Conservation (phyloP, 1,140 invertebrate species). For the Drosophila kohkoa region DNA sequence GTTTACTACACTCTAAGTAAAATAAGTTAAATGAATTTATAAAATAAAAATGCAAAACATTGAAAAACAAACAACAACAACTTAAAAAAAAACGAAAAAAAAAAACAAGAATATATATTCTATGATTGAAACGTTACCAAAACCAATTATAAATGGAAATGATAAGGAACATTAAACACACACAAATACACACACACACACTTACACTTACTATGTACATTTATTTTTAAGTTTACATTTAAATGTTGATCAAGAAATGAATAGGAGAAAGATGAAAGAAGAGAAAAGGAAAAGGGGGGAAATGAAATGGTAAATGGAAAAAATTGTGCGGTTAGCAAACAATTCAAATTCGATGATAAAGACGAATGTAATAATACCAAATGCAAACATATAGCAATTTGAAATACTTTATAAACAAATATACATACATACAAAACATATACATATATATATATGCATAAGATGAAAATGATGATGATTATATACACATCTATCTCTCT, state of each 20-base stretch:
- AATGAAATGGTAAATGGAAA: constrained; percentile 4
- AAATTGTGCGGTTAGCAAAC: constrained; percentile 35
- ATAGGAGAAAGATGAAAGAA: constrained; percentile 5
- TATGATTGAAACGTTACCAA: constrained; percentile 62
- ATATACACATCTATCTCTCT: constrained; percentile 38
- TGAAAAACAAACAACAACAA: constrained; percentile 14
- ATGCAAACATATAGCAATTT: constrained; percentile 79
- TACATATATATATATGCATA: constrained; percentile 48
- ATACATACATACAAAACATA: constrained; percentile 58
- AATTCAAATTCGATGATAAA: constrained; percentile 50
- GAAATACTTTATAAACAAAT: constrained; percentile 78
- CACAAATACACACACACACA: constrained; percentile 1
- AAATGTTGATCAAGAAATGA: constrained; percentile 19
- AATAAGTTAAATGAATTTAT: constrained; percentile 78
- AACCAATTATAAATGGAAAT: constrained; percentile 25
- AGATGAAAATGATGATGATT: constrained; percentile 21
- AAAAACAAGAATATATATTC: constrained; percentile 58
- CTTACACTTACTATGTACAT: constrained; percentile 67
- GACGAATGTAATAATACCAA: constrained; percentile 77
- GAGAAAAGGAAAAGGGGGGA: constrained; percentile 23
- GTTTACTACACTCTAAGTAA: constrained; percentile 72
- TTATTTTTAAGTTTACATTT: constrained; percentile 75
- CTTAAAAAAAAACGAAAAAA: too few species aligned
- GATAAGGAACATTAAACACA: constrained; percentile 37
- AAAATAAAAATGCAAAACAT: constrained; percentile 54